These are phyloP conservation scores for Alcedo quadribrachys DNA, from an alignment of 2,797 vertebrate genomes.

Conservation along the genomic window DNA sequence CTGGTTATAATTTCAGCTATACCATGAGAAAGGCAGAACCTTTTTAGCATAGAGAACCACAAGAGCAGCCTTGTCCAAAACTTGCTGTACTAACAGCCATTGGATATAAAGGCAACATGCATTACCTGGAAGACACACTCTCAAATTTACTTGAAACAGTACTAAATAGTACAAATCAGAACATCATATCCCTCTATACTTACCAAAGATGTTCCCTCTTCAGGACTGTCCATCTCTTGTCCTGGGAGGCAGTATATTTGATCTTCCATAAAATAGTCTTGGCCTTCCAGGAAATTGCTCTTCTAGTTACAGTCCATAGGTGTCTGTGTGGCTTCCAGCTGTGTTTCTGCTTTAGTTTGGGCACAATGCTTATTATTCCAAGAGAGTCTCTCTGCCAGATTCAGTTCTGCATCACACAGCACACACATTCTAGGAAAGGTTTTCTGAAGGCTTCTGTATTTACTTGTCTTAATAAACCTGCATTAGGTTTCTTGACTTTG, in stretches of 20 bases:
- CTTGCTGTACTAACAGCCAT: not conserved
- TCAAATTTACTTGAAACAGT: not conserved
- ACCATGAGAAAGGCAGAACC: not conserved
- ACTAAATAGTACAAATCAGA: not conserved
- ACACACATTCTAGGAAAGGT: not conserved
- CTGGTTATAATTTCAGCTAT: not conserved
- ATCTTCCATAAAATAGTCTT: not conserved
- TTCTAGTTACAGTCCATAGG: not conserved
- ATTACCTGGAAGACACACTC: not conserved
- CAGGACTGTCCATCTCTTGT: not conserved
- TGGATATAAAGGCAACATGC: not conserved
- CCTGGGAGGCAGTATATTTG: not conserved
- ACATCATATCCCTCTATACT: not conserved
- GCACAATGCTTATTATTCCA: not conserved
- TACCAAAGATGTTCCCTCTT: slow-evolving; percentile 16
- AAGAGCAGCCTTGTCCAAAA: not conserved
- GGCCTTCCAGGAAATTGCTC: not conserved
- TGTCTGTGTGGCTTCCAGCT: not conserved
- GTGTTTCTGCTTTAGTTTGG: not conserved
- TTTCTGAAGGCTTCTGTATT: slow-evolving; percentile 7
- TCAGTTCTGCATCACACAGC: not conserved
- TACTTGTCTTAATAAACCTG: not conserved
- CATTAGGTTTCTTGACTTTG: not conserved
- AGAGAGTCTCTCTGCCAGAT: not conserved
- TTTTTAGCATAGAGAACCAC: not conserved